Percentiles rank a stretch among this genome's conserved stretches.
These are phyloP conservation scores for Lagocephalus sceleratus DNA, from an alignment of 2,797 vertebrate species.

Conservation along the genomic window DNA sequence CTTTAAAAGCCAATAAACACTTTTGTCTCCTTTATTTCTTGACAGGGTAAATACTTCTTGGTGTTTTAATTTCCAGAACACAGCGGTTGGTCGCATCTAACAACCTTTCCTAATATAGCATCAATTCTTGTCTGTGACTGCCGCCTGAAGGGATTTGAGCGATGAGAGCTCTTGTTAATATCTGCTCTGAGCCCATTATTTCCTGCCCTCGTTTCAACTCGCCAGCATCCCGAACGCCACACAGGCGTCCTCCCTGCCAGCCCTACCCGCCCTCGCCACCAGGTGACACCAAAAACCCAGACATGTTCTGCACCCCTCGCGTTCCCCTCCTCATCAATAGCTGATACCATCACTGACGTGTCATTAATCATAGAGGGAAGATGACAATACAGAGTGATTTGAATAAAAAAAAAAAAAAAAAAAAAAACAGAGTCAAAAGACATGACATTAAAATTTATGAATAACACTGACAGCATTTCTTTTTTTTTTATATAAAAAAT, in stretches of 20 bases:
- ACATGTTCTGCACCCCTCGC: conserved; percentile 8
- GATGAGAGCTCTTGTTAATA: conserved; percentile 16
- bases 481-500: no score
- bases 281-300: conserved; percentile 63
- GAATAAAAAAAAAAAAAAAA: no score
- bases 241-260: conserved; percentile 18
- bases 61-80: background rate
- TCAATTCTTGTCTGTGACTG: conserved; percentile 6
- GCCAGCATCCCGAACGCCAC: conserved; percentile 25
- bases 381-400: background rate
- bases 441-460: no score
- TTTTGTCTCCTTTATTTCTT: no score
- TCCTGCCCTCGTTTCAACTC: conserved; percentile 43
- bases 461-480: no score
- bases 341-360: background rate
- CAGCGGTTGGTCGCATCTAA: background rate
- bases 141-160: conserved; percentile 22
- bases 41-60: no score
- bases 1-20: no score
- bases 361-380: conserved; percentile 4
- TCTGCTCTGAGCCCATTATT: conserved; percentile 31
- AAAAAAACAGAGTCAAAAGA: no score
- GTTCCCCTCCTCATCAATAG: background rate
- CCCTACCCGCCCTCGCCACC: conserved; percentile 36
- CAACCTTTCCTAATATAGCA: conserved; percentile 13